Percentiles rank a stretch among this genome's conserved stretches.
phyloP scores from a whole-genome alignment of 2,888 invertebrate species.

The Hermaeophaga mercurialis region DNA sequence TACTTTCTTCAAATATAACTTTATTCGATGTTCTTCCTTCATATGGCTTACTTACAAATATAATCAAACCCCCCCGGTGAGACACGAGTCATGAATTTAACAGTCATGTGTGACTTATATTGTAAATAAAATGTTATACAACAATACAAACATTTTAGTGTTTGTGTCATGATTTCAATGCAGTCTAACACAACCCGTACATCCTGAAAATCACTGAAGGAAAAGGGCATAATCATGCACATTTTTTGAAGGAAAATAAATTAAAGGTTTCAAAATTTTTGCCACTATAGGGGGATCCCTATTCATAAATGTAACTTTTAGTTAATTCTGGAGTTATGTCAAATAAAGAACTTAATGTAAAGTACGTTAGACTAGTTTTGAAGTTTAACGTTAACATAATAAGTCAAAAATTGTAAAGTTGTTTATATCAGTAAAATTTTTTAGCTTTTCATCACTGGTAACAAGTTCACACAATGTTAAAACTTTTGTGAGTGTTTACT shows the following conservation, averaged over 20 bases:
- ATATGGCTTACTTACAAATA: slow-evolving; percentile 4
- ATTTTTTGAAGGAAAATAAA: slow-evolving; percentile 12
- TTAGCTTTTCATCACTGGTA: too few species aligned
- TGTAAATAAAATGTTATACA: slow-evolving; percentile 22
- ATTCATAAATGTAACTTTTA: slow-evolving; percentile 3
- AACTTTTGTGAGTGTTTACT: not conserved
- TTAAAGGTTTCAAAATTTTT: slow-evolving; percentile 1
- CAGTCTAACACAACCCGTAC: slow-evolving; percentile 1
- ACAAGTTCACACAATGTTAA: too few species aligned
- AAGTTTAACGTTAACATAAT: slow-evolving; percentile 12
- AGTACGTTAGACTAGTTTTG: slow-evolving; percentile 11
- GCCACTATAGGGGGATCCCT: slow-evolving; percentile 1
- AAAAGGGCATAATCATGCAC: slow-evolving; percentile 15
- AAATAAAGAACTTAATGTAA: slow-evolving; percentile 9
- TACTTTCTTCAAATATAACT: slow-evolving; percentile 17
- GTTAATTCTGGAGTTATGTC: slow-evolving; percentile 3
- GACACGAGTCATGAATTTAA: slow-evolving; percentile 25
- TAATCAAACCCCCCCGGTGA: slow-evolving; percentile 12
- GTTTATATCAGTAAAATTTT: too few species aligned
- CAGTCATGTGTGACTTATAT: slow-evolving; percentile 14
- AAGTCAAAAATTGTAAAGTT: slow-evolving; percentile 1
- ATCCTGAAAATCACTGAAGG: too few species aligned
- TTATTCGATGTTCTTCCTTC: slow-evolving; percentile 24
- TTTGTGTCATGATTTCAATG: too few species aligned
- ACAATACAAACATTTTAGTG: slow-evolving; percentile 17